Conservation (phyloP, 2,888 invertebrate species). For the Bedellia somnulentella region DNA sequence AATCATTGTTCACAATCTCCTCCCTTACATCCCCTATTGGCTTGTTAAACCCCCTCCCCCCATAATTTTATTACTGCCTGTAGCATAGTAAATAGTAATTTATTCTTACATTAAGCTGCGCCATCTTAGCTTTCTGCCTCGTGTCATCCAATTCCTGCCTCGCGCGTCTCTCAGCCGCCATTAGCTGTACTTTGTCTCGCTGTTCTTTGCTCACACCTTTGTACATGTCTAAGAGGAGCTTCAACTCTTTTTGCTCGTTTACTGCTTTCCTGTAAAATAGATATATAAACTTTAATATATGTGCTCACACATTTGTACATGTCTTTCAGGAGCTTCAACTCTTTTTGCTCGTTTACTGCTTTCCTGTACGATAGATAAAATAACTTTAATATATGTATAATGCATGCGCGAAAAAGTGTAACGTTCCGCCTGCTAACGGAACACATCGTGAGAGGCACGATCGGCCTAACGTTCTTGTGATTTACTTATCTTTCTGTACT, state of each 20-base stretch:
- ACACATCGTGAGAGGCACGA: too few relatives aligned
- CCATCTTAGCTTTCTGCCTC: conserved; percentile 81
- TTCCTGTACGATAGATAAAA: conserved; percentile 62
- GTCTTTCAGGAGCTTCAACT: conserved; percentile 89
- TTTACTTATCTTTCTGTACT: too few relatives aligned
- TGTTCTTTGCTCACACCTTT: conserved; percentile 97
- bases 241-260: conserved; percentile 93
- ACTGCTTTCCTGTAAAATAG: conserved; percentile 74
- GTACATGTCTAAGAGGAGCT: conserved; percentile 92
- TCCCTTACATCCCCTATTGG: too few relatives aligned
- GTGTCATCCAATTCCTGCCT: conserved; percentile 89
- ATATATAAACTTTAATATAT: conserved; percentile 5
- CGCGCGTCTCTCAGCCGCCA: conserved; percentile 92
- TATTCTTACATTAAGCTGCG: too few relatives aligned
- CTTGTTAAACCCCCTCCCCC: too few relatives aligned
- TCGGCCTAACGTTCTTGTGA: too few relatives aligned
- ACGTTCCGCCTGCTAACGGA: too few relatives aligned
- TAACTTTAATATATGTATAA: conserved; percentile 26
- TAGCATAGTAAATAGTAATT: too few relatives aligned
- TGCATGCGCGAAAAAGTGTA: conserved; percentile 1
- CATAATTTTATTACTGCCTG: too few relatives aligned
- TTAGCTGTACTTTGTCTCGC: conserved; percentile 92
- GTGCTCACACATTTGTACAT: conserved; percentile 97
- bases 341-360: conserved; percentile 90
- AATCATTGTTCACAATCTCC: too few relatives aligned